Percentiles rank a stretch among this genome's conserved stretches.
Evolutionary conservation across 2,888 invertebrate species (phyloP).

Genomic region (Plutella xylostella): DNA sequence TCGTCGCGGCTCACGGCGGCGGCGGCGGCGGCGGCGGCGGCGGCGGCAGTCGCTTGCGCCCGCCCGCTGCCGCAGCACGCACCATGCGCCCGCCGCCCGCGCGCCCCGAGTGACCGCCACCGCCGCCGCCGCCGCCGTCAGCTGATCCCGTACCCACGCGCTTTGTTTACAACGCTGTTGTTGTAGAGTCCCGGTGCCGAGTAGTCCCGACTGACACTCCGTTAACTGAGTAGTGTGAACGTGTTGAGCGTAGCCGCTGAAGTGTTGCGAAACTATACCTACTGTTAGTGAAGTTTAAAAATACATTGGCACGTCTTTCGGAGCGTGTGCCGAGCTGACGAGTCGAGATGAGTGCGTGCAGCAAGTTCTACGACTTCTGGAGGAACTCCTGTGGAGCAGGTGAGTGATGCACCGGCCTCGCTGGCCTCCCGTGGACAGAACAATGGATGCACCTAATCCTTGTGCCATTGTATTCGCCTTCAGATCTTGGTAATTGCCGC

Average conservation of each 20-base stretch:
- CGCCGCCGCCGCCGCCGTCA: conserved; percentile 38
- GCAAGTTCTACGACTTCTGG: conserved; percentile 65
- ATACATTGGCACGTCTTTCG: conserved; percentile 52
- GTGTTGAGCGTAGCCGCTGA: conserved; percentile 49
- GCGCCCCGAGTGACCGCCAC: no score
- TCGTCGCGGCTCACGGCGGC: no score
- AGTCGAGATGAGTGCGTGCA: conserved; percentile 60
- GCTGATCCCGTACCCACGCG: conserved; percentile 3
- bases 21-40: no score
- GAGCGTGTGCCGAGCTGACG: conserved; percentile 48
- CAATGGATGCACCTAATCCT: not conserved
- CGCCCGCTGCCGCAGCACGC: conserved; percentile 21
- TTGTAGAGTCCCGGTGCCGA: no score
- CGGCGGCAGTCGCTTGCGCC: not conserved
- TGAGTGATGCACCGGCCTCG: conserved; percentile 28
- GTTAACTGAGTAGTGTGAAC: conserved; percentile 44
- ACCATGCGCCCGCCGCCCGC: conserved; percentile 28
- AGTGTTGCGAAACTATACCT: conserved; percentile 57
- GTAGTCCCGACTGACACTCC: conserved; percentile 39
- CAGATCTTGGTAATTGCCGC: conserved; percentile 2
- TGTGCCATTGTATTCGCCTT: conserved; percentile 2
- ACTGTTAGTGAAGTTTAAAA: conserved; percentile 66
- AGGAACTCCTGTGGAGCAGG: conserved; percentile 64
- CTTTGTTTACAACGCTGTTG: no score
- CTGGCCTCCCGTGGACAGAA: not conserved